Conservation (phyloP, 1,140 invertebrate species). For the Stegodyphus mimosarum region DNA sequence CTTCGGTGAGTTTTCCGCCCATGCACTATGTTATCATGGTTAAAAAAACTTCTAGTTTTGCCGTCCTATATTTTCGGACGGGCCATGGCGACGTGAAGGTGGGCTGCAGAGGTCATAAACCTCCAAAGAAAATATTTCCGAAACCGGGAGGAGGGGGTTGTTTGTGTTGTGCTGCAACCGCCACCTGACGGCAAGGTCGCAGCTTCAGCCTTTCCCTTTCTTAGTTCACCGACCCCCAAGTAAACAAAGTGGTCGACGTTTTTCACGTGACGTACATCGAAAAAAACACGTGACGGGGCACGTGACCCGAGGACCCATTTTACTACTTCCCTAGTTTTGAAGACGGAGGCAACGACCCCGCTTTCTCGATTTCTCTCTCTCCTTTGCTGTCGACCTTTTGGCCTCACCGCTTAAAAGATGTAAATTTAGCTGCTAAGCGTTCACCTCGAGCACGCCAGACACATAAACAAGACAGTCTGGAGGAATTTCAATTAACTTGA, state of each 20-base stretch:
- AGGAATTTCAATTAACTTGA: too few relatives aligned
- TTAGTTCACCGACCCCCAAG: conserved; percentile 53
- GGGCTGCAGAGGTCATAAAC: neutral
- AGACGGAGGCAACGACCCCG: conserved; percentile 41
- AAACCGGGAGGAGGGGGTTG: conserved; percentile 8
- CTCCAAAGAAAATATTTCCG: conserved; percentile 6
- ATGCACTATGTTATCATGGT: too few relatives aligned
- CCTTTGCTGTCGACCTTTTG: conserved; percentile 20
- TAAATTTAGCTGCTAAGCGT: conserved; percentile 7
- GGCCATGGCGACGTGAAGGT: neutral
- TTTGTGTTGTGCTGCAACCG: conserved; percentile 15
- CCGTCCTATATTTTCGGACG: neutral
- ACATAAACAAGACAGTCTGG: neutral
- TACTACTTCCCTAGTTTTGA: conserved; percentile 49
- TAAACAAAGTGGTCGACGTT: conserved; percentile 39
- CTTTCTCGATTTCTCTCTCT: neutral
- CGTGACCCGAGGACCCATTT: conserved; percentile 54
- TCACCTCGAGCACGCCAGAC: neutral
- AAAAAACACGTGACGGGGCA: conserved; percentile 27
- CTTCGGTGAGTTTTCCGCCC: too few relatives aligned
- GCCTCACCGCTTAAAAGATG: conserved; percentile 14
- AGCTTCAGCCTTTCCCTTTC: conserved; percentile 49
- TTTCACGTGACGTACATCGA: conserved; percentile 38
- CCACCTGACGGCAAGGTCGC: conserved; percentile 51
- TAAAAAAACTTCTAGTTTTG: too few relatives aligned